A percentile compares a stretch with the other conserved stretches of the same genome.
phyloP scores from a whole-genome alignment of 2,797 vertebrate species.

The Oceanodroma leucorhoa region DNA sequence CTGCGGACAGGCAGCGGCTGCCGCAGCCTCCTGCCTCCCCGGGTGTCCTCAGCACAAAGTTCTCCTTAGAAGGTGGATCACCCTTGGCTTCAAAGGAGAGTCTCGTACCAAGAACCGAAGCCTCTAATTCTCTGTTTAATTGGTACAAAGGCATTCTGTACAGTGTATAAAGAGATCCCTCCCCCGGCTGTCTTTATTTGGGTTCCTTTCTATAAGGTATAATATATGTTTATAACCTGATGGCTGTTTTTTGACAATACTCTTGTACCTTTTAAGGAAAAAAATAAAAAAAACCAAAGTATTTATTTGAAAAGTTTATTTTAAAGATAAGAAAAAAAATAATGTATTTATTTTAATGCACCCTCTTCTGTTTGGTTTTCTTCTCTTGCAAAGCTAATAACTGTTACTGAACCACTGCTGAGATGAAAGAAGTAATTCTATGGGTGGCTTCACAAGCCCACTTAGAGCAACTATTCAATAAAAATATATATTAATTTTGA shows the following conservation, averaged over 20 bases:
- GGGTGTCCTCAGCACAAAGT: neutral
- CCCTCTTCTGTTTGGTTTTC: slow-evolving; percentile 54
- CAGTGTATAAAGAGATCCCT: slow-evolving; percentile 43
- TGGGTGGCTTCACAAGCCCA: slow-evolving; percentile 64
- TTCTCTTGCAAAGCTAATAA: slow-evolving; percentile 63
- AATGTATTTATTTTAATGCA: slow-evolving; percentile 75
- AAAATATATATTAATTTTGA: slow-evolving; percentile 72
- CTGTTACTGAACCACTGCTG: slow-evolving; percentile 67
- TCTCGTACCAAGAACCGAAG: neutral
- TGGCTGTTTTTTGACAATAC: slow-evolving; percentile 59
- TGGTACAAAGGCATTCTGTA: slow-evolving; percentile 53
- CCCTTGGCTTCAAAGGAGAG: slow-evolving; percentile 16
- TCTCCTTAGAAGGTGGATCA: neutral
- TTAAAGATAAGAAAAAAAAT: slow-evolving; percentile 67
- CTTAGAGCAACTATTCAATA: slow-evolving; percentile 71
- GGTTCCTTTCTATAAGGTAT: slow-evolving; percentile 57
- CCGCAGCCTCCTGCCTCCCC: neutral
- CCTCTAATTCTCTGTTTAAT: neutral
- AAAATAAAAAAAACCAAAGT: slow-evolving; percentile 19
- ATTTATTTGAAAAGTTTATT: slow-evolving; percentile 79
- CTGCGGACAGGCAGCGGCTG: neutral
- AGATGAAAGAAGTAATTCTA: slow-evolving; percentile 64
- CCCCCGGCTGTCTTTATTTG: neutral
- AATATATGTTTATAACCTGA: slow-evolving; percentile 58
- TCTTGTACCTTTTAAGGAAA: slow-evolving; percentile 58